Conservation (phyloP, 1,140 invertebrate genomes). For the Caenorhabditis latens region DNA sequence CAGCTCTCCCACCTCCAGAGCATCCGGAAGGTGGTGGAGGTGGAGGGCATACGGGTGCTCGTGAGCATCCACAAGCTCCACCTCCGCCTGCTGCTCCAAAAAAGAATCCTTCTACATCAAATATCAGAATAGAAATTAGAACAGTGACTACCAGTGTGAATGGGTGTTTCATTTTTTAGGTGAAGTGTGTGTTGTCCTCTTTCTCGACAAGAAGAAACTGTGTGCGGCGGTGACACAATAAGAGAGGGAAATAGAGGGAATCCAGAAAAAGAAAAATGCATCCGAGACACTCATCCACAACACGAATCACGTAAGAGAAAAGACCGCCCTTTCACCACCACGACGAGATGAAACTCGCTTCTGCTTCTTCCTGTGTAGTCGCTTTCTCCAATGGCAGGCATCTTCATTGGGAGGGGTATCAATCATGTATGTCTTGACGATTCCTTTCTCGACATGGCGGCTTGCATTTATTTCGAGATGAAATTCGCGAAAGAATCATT, state of each 20-base stretch:
- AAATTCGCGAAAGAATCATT: neutral
- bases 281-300: no score
- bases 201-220: neutral
- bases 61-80: conserved; percentile 49
- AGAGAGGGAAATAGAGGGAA: neutral
- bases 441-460: conserved; percentile 22
- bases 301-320: conserved; percentile 37
- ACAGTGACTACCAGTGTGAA: conserved; percentile 10
- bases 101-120: conserved; percentile 5
- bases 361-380: neutral
- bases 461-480: neutral
- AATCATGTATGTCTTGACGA: conserved; percentile 29
- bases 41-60: conserved; percentile 42
- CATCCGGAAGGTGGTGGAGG: conserved; percentile 31
- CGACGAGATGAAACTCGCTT: conserved; percentile 2
- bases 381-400: conserved; percentile 18
- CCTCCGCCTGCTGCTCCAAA: conserved; percentile 33
- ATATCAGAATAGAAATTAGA: neutral
- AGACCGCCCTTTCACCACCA: conserved; percentile 22
- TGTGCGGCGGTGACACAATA: conserved; percentile 8
- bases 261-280: neutral
- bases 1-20: neutral
- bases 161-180: conserved; percentile 35
- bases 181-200: neutral
- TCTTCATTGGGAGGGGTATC: neutral